phyloP scores from a whole-genome alignment of 2,888 invertebrate species.

The Tachina lurida region DNA sequence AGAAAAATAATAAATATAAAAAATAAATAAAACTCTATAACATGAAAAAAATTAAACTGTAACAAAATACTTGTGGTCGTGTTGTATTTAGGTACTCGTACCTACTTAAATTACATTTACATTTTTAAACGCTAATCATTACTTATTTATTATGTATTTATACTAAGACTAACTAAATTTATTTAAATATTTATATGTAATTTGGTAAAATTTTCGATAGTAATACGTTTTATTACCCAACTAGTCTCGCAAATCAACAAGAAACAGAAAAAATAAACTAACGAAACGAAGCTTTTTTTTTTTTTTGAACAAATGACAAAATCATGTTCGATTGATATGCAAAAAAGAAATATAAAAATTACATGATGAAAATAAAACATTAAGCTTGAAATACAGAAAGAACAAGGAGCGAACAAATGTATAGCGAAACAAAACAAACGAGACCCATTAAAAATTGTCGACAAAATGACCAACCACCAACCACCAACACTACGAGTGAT shows the following conservation, averaged over 20 bases:
- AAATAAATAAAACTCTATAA: neutral
- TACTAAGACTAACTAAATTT: constrained; percentile 45
- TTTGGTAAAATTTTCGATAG: constrained; percentile 66
- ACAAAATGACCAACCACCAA: constrained; percentile 45
- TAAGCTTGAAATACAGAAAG: constrained; percentile 26
- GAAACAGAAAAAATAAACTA: neutral
- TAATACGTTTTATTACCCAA: constrained; percentile 68
- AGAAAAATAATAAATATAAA: neutral
- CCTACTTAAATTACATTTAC: constrained; percentile 65
- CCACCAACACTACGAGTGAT: too few species aligned
- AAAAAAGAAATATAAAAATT: constrained; percentile 57
- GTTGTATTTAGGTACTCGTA: constrained; percentile 27
- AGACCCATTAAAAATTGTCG: constrained; percentile 43
- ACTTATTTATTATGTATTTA: constrained; percentile 64
- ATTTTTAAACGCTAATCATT: constrained; percentile 67
- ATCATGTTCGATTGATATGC: constrained; percentile 71
- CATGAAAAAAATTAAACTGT: constrained; percentile 54
- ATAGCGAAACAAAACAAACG: constrained; percentile 16
- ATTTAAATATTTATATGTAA: constrained; percentile 66
- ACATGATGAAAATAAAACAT: constrained; percentile 54
- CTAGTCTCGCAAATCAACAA: constrained; percentile 3
- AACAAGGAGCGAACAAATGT: constrained; percentile 44
- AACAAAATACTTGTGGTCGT: constrained; percentile 49
- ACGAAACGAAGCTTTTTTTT: constrained; percentile 3
- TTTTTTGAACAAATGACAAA: constrained; percentile 65